These are phyloP conservation scores for Pelobates fuscus DNA, from an alignment of 2,113 vertebrate genomes.

Conservation along the genomic window DNA sequence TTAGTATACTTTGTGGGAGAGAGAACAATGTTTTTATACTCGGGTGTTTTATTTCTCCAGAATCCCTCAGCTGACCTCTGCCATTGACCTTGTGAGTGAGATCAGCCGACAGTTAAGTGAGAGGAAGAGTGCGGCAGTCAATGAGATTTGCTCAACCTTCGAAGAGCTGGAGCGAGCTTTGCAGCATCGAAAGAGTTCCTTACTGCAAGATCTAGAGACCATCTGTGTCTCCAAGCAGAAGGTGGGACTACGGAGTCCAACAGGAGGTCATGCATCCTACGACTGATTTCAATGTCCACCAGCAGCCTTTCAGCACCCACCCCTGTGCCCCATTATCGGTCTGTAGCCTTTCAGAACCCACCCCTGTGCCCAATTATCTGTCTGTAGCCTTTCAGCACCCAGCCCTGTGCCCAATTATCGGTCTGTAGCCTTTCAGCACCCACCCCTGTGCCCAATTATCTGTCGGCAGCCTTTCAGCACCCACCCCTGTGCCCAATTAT, in stretches of 20 bases:
- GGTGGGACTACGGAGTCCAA: constrained; percentile 60
- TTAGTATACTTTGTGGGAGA: no score
- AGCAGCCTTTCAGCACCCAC: not conserved
- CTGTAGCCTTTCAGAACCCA: not conserved
- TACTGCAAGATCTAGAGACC: constrained; percentile 82
- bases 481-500: no score
- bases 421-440: no score
- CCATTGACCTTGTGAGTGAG: constrained; percentile 84
- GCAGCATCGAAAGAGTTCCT: constrained; percentile 82
- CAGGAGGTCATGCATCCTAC: not conserved
- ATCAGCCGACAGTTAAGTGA: constrained; percentile 89
- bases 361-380: no score
- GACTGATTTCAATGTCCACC: not conserved
- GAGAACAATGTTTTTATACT: no score
- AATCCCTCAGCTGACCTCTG: constrained; percentile 84
- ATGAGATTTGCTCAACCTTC: constrained; percentile 83
- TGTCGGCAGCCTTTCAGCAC: no score
- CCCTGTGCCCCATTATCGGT: no score
- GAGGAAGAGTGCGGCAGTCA: constrained; percentile 80
- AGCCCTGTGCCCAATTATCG: no score
- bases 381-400: no score
- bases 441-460: no score
- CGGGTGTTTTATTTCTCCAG: constrained; percentile 64
- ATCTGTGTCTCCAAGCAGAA: constrained; percentile 87
- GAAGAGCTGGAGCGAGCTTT: constrained; percentile 86